Evolutionary conservation across 2,113 vertebrate genomes (phyloP).

Genomic region (Bambusicola thoracicus): DNA sequence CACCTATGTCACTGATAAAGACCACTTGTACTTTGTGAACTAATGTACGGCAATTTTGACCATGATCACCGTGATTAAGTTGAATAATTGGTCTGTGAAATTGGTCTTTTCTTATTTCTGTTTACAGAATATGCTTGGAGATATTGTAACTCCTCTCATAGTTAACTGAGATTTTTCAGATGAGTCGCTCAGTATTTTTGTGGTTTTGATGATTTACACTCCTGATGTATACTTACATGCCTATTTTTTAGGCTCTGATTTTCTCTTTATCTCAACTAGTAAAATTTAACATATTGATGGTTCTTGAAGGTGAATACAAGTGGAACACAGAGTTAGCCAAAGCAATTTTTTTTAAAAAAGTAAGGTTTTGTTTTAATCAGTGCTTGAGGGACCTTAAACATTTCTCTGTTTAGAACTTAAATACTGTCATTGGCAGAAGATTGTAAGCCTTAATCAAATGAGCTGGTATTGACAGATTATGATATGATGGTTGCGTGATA

Average conservation of each 20-base stretch:
- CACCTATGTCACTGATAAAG: not conserved
- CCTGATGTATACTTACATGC: not conserved
- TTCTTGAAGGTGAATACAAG: not conserved
- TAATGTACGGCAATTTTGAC: not conserved
- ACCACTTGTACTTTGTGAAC: not conserved
- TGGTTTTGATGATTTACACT: not conserved
- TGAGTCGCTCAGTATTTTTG: not conserved
- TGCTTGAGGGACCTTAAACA: not conserved
- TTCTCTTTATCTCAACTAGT: not conserved
- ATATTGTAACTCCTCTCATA: not conserved
- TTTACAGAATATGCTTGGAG: not conserved
- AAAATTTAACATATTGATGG: not conserved
- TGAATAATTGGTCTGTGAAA: not conserved
- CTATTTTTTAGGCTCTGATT: not conserved
- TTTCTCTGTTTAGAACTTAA: not conserved
- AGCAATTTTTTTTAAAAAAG: not conserved
- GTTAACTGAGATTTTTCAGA: not conserved
- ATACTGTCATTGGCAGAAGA: not conserved
- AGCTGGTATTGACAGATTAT: not conserved
- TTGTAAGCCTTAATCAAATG: not conserved
- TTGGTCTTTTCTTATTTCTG: not conserved
- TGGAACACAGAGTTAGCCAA: not conserved
- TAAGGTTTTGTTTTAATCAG: not conserved
- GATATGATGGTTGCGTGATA: not conserved
- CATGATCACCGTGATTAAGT: not conserved